Conservation (phyloP, 2,797 vertebrate genomes). For the Mormyrops attenuatus region DNA sequence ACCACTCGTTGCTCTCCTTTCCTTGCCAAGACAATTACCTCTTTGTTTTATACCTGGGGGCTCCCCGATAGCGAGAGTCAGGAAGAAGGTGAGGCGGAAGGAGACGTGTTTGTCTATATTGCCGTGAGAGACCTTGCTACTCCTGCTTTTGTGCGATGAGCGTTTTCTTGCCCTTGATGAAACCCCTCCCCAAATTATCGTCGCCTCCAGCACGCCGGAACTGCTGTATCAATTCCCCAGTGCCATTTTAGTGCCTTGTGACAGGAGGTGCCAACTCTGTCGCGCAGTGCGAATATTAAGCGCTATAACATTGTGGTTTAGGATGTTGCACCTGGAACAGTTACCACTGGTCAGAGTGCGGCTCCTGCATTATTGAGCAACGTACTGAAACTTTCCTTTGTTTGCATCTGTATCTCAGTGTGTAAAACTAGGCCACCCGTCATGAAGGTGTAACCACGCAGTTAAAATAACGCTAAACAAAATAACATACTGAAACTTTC, state of each 20-base stretch:
- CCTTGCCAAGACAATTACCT: slow-evolving; percentile 42
- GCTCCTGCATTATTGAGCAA: background rate
- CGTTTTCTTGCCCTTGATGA: background rate
- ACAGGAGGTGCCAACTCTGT: background rate
- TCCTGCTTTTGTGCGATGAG: background rate
- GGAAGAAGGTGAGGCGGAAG: background rate
- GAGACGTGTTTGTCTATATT: slow-evolving; percentile 56
- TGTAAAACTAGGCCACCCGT: too few relatives aligned
- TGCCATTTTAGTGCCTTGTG: background rate
- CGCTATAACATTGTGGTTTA: background rate
- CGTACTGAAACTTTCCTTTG: background rate
- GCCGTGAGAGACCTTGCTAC: slow-evolving; percentile 19
- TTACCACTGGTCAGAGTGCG: background rate
- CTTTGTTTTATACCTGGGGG: slow-evolving; percentile 42
- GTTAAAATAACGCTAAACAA: too few relatives aligned
- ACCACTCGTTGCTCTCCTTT: slow-evolving; percentile 4
- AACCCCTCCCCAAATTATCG: background rate
- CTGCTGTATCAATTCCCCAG: background rate
- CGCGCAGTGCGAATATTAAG: background rate
- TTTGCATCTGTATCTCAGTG: too few relatives aligned
- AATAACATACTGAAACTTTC: too few relatives aligned
- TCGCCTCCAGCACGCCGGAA: background rate
- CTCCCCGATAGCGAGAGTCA: slow-evolving; percentile 48
- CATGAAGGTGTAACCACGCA: too few relatives aligned
- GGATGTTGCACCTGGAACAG: slow-evolving; percentile 25